Evolutionary conservation across 30 jellyfish, hydroid and myxozoan species (phyloP).

Genomic region (Aurelia sp.): DNA sequence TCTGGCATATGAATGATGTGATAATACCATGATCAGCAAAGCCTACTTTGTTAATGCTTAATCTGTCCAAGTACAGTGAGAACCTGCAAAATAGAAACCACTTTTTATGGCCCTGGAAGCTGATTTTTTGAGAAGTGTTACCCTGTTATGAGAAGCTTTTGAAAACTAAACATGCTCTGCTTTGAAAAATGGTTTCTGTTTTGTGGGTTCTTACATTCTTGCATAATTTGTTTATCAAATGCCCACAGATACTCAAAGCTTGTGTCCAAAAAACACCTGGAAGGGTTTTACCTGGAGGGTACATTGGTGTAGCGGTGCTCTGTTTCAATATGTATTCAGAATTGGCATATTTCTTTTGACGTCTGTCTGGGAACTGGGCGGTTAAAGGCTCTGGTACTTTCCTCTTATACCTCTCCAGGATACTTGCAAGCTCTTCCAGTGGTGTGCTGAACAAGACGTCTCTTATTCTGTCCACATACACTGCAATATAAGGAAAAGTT

Average conservation of each 20-base stretch:
- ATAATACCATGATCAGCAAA: no score
- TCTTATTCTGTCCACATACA: constrained; percentile 13
- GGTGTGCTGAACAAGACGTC: constrained; percentile 21
- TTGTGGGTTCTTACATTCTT: neutral
- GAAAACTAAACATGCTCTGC: neutral
- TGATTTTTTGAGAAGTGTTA: no score
- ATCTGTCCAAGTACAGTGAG: no score
- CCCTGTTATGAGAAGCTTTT: no score
- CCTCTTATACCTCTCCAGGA: constrained; percentile 12
- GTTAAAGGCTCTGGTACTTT: constrained; percentile 28
- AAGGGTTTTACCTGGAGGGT: constrained; percentile 16
- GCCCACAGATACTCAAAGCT: neutral
- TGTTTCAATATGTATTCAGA: constrained; percentile 8
- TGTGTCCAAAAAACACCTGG: neutral
- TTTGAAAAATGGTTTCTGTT: neutral
- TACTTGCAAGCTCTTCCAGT: constrained; percentile 10
- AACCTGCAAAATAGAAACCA: no score
- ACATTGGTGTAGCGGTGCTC: constrained; percentile 27
- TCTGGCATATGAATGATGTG: no score
- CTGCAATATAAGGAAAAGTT: constrained; percentile 12
- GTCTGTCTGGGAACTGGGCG: constrained; percentile 27
- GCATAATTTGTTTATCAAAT: neutral
- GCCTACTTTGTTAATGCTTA: no score
- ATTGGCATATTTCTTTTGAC: constrained; percentile 13
- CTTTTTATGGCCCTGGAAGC: no score